Percentiles rank a stretch among this genome's conserved stretches.
These are phyloP conservation scores for Chaetura pelagica DNA, from an alignment of 2,113 vertebrate species.

Conservation along the genomic window DNA sequence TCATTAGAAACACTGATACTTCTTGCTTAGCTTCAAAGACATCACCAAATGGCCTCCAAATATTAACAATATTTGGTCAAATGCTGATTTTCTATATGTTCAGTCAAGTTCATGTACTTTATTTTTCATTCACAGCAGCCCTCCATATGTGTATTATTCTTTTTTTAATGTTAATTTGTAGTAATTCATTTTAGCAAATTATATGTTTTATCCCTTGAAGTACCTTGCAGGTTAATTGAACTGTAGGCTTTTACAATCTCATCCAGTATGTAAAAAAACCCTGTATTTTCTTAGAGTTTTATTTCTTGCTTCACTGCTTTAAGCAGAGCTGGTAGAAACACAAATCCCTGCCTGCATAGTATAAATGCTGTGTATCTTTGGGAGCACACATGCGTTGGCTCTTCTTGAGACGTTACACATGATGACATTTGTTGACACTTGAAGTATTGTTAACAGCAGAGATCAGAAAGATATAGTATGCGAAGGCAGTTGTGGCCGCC, in stretches of 20 bases:
- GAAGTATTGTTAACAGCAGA: slow-evolving; percentile 38
- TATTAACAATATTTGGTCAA: neutral
- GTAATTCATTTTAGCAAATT: neutral
- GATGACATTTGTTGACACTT: slow-evolving; percentile 33
- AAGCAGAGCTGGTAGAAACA: neutral
- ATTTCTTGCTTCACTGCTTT: neutral
- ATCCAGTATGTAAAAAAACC: neutral
- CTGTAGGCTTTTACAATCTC: neutral
- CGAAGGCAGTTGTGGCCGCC: slow-evolving; percentile 7
- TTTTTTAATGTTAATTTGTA: neutral
- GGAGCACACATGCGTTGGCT: neutral
- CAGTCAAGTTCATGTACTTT: neutral
- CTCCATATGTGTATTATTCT: neutral
- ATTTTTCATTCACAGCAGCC: neutral
- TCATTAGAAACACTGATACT: neutral
- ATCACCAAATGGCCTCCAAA: neutral
- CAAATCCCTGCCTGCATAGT: neutral
- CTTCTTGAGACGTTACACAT: neutral
- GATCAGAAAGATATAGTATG: neutral
- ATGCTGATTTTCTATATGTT: neutral
- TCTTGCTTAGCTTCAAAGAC: neutral
- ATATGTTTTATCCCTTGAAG: neutral
- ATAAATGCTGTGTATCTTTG: neutral
- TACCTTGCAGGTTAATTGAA: neutral
- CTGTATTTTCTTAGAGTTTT: neutral